These are phyloP conservation scores for Altica lythri DNA, from an alignment of 2,888 invertebrate species.

Conservation along the genomic window DNA sequence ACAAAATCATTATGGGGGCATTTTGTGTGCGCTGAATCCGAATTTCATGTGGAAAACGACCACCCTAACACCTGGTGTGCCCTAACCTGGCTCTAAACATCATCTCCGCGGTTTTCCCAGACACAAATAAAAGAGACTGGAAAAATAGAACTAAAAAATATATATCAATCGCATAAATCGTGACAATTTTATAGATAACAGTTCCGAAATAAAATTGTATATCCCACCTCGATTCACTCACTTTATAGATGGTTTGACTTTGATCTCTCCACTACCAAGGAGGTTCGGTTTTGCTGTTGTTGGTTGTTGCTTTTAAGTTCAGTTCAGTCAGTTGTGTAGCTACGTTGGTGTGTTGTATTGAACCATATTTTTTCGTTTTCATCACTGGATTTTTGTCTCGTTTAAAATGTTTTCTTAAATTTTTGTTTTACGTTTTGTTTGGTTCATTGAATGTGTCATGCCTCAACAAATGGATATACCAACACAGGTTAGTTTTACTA, in stretches of 20 bases:
- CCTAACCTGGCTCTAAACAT: too few relatives aligned
- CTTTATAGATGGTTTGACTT: slow-evolving; percentile 11
- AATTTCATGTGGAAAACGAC: too few relatives aligned
- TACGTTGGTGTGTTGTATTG: slow-evolving; percentile 3
- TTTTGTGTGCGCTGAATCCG: too few relatives aligned
- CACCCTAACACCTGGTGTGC: too few relatives aligned
- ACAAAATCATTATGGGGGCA: too few relatives aligned
- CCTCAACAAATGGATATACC: slow-evolving; percentile 40
- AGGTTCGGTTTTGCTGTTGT: too few relatives aligned
- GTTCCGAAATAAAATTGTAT: background rate
- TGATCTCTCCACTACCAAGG: background rate
- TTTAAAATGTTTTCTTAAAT: slow-evolving; percentile 27
- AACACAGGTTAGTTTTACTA: slow-evolving; percentile 34
- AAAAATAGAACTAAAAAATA: too few relatives aligned
- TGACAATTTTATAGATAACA: background rate
- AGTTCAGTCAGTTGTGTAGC: slow-evolving; percentile 28
- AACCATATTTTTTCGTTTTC: slow-evolving; percentile 29
- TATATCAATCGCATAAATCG: too few relatives aligned
- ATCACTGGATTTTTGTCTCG: slow-evolving; percentile 31
- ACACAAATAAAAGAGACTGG: too few relatives aligned
- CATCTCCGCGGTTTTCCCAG: too few relatives aligned
- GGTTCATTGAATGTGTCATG: slow-evolving; percentile 33
- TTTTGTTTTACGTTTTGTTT: slow-evolving; percentile 26
- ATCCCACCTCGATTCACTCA: slow-evolving; percentile 5
- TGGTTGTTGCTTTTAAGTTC: too few relatives aligned